These are phyloP conservation scores for Chloroceryle aenea DNA, from an alignment of 2,113 vertebrate species.

Conservation along the genomic window DNA sequence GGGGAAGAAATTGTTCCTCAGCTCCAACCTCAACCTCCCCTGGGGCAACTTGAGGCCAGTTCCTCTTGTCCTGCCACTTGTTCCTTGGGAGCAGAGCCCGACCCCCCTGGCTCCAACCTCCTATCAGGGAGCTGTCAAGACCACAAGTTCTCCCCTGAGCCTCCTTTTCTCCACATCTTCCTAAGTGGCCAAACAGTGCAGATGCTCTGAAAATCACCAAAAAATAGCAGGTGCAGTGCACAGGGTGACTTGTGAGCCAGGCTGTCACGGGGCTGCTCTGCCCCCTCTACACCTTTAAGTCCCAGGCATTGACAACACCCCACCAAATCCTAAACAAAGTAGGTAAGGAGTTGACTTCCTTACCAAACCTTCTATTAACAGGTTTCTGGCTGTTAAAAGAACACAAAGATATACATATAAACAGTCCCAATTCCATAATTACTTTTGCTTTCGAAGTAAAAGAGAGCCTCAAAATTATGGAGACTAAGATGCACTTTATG, in stretches of 20 bases:
- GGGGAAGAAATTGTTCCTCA: no score
- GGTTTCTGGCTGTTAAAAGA: background rate
- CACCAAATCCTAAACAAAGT: background rate
- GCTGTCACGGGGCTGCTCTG: fast-evolving
- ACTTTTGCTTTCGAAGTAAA: background rate
- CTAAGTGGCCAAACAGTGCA: fast-evolving
- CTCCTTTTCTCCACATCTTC: background rate
- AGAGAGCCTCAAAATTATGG: background rate
- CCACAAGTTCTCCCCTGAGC: no score
- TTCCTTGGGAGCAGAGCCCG: no score
- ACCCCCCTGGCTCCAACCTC: no score
- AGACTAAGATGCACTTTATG: background rate
- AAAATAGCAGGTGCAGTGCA: background rate
- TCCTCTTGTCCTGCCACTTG: no score
- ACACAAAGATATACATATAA: fast-evolving
- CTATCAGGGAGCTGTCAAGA: no score
- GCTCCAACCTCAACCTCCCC: no score
- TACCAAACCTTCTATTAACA: no score
- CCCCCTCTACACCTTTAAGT: fast-evolving
- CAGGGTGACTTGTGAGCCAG: fast-evolving
- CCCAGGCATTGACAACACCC: background rate
- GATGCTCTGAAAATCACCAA: background rate
- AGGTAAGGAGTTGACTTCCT: no score
- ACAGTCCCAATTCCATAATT: background rate
- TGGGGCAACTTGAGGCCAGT: no score